Conservation (phyloP, 64 coral and sea anemone species). For the Exaiptasia diaphana region DNA sequence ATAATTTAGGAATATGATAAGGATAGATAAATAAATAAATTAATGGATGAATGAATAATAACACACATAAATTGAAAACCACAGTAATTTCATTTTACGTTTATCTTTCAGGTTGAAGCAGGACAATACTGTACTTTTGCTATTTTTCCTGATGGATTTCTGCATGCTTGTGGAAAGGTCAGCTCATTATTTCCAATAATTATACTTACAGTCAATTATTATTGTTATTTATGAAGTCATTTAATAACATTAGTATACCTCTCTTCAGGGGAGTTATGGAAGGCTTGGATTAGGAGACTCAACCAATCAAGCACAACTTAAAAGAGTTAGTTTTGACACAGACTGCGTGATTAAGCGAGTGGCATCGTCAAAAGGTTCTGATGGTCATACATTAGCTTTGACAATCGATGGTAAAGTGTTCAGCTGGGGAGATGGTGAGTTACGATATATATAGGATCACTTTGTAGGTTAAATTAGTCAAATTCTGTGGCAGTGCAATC, state of each 20-base stretch:
- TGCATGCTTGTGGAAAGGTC: slow-evolving; percentile 92
- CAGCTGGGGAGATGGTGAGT: slow-evolving; percentile 93
- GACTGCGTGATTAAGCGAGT: slow-evolving; percentile 62
- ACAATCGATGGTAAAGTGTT: slow-evolving; percentile 72
- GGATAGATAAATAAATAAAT: no score
- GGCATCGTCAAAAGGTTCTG: slow-evolving; percentile 83
- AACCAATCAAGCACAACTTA: slow-evolving; percentile 65
- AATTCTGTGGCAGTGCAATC: no score
- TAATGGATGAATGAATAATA: no score
- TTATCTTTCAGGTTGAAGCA: slow-evolving; percentile 62
- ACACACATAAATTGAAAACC: no score
- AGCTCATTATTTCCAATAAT: not conserved
- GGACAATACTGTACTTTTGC: slow-evolving; percentile 88
- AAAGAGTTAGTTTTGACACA: slow-evolving; percentile 50
- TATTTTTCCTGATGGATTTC: slow-evolving; percentile 65
- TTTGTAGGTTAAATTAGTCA: no score
- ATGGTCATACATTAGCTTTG: slow-evolving; percentile 78
- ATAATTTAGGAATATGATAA: no score
- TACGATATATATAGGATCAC: no score
- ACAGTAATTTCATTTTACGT: no score
- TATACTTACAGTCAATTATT: not conserved
- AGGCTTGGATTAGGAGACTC: slow-evolving; percentile 82
- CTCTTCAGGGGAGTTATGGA: slow-evolving; percentile 79
- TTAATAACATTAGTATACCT: not conserved
- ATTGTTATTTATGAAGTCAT: not conserved